A percentile compares a stretch with the other conserved stretches of the same genome.
Conservation (phyloP, 2,888 invertebrate genomes). For the Epinotia brunnichana region DNA sequence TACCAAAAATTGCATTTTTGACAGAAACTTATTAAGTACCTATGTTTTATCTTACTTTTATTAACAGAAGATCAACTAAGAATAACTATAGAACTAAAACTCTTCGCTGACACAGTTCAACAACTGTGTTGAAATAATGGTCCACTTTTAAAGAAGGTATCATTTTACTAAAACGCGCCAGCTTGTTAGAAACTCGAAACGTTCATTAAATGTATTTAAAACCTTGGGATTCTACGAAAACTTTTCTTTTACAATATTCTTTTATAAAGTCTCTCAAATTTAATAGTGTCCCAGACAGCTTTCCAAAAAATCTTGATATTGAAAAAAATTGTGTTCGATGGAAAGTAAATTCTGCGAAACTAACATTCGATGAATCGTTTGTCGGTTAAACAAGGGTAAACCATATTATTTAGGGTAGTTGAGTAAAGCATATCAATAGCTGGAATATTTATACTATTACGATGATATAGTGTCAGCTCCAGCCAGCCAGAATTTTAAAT, state of each 20-base stretch:
- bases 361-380: no score
- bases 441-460: no score
- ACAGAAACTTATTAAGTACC: no score
- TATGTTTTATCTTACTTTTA: neutral
- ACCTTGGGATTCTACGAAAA: neutral
- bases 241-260: conserved; percentile 2
- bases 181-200: conserved; percentile 3
- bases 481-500: no score
- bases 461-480: no score
- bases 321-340: no score
- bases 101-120: neutral
- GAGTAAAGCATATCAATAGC: no score
- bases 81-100: neutral
- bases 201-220: neutral
- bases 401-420: no score
- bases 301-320: no score
- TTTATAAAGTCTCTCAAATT: neutral
- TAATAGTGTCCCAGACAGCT: neutral
- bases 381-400: no score
- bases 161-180: neutral
- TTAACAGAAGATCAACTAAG: neutral
- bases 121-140: conserved; percentile 5
- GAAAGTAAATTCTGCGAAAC: no score
- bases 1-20: no score
- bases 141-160: neutral